These are phyloP conservation scores for Prosapia bicincta DNA, from an alignment of 2,888 invertebrate genomes.

Conservation along the genomic window DNA sequence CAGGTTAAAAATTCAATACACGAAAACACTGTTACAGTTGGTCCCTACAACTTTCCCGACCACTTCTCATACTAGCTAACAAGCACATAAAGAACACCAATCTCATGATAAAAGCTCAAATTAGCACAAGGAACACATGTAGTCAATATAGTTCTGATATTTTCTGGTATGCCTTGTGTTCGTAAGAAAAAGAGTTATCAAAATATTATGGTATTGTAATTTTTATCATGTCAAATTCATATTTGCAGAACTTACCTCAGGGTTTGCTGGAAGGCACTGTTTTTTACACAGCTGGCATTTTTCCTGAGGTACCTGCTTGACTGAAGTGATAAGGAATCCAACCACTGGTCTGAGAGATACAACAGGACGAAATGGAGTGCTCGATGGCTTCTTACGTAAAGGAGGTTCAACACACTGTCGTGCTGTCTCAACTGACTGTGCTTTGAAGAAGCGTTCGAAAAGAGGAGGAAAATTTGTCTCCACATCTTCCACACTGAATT, in stretches of 20 bases:
- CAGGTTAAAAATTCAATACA: no score
- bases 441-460: conserved; percentile 58
- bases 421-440: conserved; percentile 64
- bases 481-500: conserved; percentile 54
- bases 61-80: no score
- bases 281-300: conserved; percentile 61
- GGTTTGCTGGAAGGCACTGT: conserved; percentile 57
- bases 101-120: no score
- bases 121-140: no score
- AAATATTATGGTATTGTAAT: no score
- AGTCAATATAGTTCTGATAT: no score
- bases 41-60: no score
- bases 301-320: conserved; percentile 59
- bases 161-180: no score
- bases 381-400: conserved; percentile 51
- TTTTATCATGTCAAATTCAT: no score
- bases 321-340: conserved; percentile 59
- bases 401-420: conserved; percentile 67
- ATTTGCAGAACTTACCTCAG: conserved; percentile 51
- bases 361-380: conserved; percentile 56
- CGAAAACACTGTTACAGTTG: no score
- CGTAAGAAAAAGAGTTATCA: no score
- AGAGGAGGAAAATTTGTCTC: conserved; percentile 64
- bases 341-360: conserved; percentile 60
- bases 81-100: no score